A percentile compares a stretch with the other conserved stretches of the same genome.
phyloP scores from a whole-genome alignment of 2,797 vertebrate genomes.

The Spinus pinus region DNA sequence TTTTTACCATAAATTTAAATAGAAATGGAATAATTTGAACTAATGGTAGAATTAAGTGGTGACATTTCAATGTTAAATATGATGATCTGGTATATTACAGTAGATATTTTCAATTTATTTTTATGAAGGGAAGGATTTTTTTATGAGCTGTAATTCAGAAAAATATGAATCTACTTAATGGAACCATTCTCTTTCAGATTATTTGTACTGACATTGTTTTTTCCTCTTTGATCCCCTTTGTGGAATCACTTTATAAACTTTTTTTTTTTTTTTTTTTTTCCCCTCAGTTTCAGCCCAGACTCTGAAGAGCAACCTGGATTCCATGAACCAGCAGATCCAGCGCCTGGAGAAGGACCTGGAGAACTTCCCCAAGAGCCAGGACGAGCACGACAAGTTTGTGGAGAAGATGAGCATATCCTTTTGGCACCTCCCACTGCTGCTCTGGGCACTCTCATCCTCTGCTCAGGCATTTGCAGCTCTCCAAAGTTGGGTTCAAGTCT shows the following conservation, averaged over 20 bases:
- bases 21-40: slow-evolving; percentile 77
- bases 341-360: slow-evolving; percentile 88
- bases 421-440: not conserved
- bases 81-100: slow-evolving; percentile 79
- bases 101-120: slow-evolving; percentile 70
- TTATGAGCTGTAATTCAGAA: slow-evolving; percentile 76
- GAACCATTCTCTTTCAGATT: slow-evolving; percentile 55
- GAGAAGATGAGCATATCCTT: slow-evolving; percentile 99
- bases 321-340: slow-evolving; percentile 90
- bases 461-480: not conserved
- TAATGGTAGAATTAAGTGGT: slow-evolving; percentile 79
- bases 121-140: slow-evolving; percentile 60
- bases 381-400: slow-evolving; percentile 92
- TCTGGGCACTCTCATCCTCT: not conserved
- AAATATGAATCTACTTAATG: slow-evolving; percentile 69
- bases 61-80: slow-evolving; percentile 78
- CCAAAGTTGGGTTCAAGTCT: not conserved
- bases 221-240: not conserved
- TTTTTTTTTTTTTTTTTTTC: not conserved
- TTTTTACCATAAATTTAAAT: slow-evolving; percentile 82
- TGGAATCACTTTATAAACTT: not conserved
- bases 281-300: slow-evolving; percentile 90
- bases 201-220: not conserved
- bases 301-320: slow-evolving; percentile 87
- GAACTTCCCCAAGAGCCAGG: slow-evolving; percentile 88